phyloP scores from a whole-genome alignment of 2,113 vertebrate species.

The Illadopsis cleaveri region DNA sequence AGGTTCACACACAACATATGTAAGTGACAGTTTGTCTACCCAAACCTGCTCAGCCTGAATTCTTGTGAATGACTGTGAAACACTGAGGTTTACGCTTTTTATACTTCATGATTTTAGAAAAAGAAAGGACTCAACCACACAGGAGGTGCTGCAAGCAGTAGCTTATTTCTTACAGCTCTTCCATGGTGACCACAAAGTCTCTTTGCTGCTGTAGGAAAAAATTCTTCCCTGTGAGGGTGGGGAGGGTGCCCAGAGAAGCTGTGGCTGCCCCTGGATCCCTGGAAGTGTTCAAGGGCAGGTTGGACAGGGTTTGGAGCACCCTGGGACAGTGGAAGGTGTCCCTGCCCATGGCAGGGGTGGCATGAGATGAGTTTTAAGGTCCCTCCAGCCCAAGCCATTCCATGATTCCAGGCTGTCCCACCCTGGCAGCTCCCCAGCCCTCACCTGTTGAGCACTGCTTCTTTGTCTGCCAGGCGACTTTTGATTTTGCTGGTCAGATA shows the following conservation, averaged over 20 bases:
- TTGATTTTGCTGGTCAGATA: constrained; percentile 96
- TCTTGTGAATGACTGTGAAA: not conserved
- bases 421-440: not conserved
- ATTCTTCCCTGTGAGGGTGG: not conserved
- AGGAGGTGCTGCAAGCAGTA: not conserved
- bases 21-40: not conserved
- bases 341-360: not conserved
- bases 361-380: rapidly evolving
- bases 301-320: rapidly evolving
- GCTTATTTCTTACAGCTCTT: not conserved
- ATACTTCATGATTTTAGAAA: not conserved
- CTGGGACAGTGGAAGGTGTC: rapidly evolving
- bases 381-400: not conserved
- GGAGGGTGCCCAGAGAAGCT: not conserved
- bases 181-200: not conserved
- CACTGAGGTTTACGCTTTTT: not conserved
- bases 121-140: not conserved
- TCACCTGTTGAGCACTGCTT: constrained; percentile 90
- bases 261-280: not conserved
- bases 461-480: constrained; percentile 92
- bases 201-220: not conserved
- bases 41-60: not conserved
- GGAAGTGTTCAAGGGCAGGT: rapidly evolving
- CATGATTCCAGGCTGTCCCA: not conserved
- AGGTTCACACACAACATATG: not conserved